Evolutionary conservation across 2,888 invertebrate species (phyloP).

Genomic region (Deroplatys truncata): DNA sequence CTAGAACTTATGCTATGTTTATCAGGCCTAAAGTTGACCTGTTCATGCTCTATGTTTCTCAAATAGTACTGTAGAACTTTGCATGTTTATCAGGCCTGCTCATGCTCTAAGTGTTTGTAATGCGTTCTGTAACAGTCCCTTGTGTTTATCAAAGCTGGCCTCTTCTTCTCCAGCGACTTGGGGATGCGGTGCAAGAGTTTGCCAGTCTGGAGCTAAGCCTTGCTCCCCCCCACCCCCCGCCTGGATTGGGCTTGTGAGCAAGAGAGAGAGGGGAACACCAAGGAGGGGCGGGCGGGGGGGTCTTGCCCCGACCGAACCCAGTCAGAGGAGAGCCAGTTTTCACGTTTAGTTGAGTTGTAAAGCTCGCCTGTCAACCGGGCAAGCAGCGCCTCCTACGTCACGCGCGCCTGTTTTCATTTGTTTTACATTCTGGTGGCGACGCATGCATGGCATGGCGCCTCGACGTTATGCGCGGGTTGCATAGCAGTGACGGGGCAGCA

Average conservation of each 20-base stretch:
- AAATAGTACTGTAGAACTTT: too few relatives aligned
- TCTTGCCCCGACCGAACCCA: slow-evolving; percentile 1
- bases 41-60: too few relatives aligned
- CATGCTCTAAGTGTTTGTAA: too few relatives aligned
- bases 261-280: slow-evolving; percentile 4
- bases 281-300: slow-evolving; percentile 9
- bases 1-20: too few relatives aligned
- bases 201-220: not conserved
- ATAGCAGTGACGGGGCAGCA: not conserved
- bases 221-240: too few relatives aligned
- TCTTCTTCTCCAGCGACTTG: not conserved
- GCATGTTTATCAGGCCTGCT: too few relatives aligned
- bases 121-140: too few relatives aligned
- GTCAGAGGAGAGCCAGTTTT: slow-evolving; percentile 19
- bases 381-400: not conserved
- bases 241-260: too few relatives aligned
- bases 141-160: not conserved
- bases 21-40: too few relatives aligned
- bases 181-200: not conserved
- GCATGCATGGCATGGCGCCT: not conserved
- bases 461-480: not conserved
- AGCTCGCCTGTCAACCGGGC: slow-evolving; percentile 46
- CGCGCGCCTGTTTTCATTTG: not conserved
- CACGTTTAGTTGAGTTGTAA: slow-evolving; percentile 48
- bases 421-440: not conserved